phyloP scores from a whole-genome alignment of 2,888 invertebrate genomes.

The Sepiola atlantica region DNA sequence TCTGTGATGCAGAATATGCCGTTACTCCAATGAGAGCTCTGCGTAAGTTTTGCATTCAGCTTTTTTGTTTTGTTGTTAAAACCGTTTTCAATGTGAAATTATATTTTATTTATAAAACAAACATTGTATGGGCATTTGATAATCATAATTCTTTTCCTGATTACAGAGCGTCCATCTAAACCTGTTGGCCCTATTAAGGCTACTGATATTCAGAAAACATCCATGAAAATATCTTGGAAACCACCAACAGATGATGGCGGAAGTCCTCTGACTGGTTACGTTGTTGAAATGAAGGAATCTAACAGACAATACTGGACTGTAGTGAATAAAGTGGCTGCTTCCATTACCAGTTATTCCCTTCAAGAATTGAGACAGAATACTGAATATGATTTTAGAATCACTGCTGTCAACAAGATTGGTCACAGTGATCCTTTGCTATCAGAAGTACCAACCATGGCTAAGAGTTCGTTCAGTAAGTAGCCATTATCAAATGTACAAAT shows the following conservation, averaged over 20 bases:
- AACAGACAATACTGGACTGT: conserved; percentile 80
- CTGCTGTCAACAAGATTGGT: conserved; percentile 71
- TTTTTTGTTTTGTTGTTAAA: too few relatives aligned
- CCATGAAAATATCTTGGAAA: conserved; percentile 73
- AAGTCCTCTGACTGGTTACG: conserved; percentile 70
- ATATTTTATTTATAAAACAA: neutral
- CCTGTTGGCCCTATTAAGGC: conserved; percentile 60
- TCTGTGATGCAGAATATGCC: conserved; percentile 49
- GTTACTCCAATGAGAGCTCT: conserved; percentile 51
- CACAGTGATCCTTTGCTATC: conserved; percentile 66
- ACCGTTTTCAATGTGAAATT: neutral
- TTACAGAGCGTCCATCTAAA: conserved; percentile 56
- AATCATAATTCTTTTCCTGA: neutral
- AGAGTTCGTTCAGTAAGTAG: conserved; percentile 67
- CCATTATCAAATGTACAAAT: neutral
- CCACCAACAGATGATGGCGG: conserved; percentile 74
- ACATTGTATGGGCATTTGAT: neutral
- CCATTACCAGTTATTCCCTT: conserved; percentile 66
- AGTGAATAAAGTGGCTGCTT: conserved; percentile 89
- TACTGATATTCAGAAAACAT: conserved; percentile 55
- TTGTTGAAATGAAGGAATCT: conserved; percentile 67
- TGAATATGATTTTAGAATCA: conserved; percentile 72
- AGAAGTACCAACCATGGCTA: conserved; percentile 73
- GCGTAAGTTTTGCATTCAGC: conserved; percentile 46
- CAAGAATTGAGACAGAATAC: conserved; percentile 75